Conservation (phyloP, 2,888 invertebrate genomes). For the Dynastes maya region DNA sequence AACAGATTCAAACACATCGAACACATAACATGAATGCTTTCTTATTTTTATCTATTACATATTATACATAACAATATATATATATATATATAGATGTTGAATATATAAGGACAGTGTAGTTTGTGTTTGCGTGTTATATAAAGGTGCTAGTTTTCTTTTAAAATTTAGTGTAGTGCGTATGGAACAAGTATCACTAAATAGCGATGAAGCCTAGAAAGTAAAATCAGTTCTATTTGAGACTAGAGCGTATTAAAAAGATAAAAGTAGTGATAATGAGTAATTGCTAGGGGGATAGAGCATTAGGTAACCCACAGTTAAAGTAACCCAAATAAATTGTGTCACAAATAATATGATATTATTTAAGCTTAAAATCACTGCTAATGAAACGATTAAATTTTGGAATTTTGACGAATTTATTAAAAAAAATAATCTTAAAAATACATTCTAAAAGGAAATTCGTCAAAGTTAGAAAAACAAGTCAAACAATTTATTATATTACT, state of each 20-base stretch:
- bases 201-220: conserved; percentile 22
- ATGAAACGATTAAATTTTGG: neutral
- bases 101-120: conserved; percentile 41
- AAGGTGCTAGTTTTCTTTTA: conserved; percentile 33
- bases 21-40: conserved; percentile 38
- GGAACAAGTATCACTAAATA: conserved; percentile 19
- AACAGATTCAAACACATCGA: conserved; percentile 24
- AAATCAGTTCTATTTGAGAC: neutral
- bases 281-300: conserved; percentile 57
- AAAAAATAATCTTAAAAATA: neutral
- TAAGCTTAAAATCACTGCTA: neutral
- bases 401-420: conserved; percentile 1
- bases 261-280: neutral
- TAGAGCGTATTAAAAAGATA: neutral
- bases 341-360: conserved; percentile 18
- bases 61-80: no score
- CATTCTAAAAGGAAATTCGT: neutral
- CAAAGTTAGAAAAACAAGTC: conserved; percentile 1
- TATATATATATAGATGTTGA: conserved; percentile 35
- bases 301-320: conserved; percentile 12
- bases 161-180: conserved; percentile 19
- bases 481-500: neutral
- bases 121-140: conserved; percentile 55
- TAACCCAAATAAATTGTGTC: conserved; percentile 9
- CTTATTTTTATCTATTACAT: conserved; percentile 15